Base-by-base conservation (phyloP, 2,888 invertebrate species). In the Erynnis tages region DNA sequence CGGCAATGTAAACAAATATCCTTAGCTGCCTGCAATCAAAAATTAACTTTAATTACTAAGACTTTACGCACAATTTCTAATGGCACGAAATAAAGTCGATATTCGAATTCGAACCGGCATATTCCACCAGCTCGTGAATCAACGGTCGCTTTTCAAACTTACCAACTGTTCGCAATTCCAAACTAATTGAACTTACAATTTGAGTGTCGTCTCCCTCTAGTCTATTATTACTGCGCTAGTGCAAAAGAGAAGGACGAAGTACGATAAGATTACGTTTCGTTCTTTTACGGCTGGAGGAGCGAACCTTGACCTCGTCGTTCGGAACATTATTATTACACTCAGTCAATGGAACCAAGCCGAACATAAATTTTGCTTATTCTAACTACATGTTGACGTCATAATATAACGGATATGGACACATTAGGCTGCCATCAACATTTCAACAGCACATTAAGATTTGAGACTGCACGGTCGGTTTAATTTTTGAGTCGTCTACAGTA, bases 261-360 rank as follows among this genome's bases (percentile, higher is more conserved):
- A 4, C 25, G 35, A 50, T 25, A 19, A 43, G 49, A 49, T 48
- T 29, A 40, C 32, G 49, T 49, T 41, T 49, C 34, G 25, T 60
- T 54, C 48, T 38, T 45, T 55, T 54, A 40, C 29, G 27, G 43
- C 48, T 55, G 40, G 69, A 69, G 75, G 76, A 61, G 54, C 71
- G 76, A 85, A 84, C 86, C 84, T 83, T 87, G 85, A 84, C 79
- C 85, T 72, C 73, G 61, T 59, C 61, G 60, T 71, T 65, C 63
- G 49, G 53, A 54, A 50, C 56, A 50, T 58, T 61, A 61, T 62
- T 59, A 46, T 41, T 27, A 41, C 19, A 29, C 14, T 40, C 21
- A 48, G 21, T 48, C 30, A 48, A 40, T 32, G 48, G 48, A 40
- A 48, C 47, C 17, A 16, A 13, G 11, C 25, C 11, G 17, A 46